Percentiles rank a stretch among this genome's conserved stretches.
phyloP scores from a whole-genome alignment of 2,888 invertebrate species.

The Drosophila prolongata region DNA sequence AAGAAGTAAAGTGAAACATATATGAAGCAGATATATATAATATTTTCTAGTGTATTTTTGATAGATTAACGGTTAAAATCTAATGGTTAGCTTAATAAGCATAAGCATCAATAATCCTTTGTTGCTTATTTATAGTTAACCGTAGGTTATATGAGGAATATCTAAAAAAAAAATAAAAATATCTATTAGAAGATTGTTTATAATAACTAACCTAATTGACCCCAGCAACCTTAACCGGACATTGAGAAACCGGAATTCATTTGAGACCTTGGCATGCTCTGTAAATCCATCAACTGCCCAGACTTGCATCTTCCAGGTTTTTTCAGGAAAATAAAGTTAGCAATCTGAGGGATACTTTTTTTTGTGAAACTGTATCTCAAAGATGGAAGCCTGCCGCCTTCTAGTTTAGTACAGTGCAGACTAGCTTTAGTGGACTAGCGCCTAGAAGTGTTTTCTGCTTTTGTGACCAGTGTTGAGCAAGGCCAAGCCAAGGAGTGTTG shows the following conservation, averaged over 20 bases:
- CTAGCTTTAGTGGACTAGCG: constrained; percentile 53
- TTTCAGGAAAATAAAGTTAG: constrained; percentile 54
- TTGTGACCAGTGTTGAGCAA: constrained; percentile 68
- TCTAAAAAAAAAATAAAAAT: no score
- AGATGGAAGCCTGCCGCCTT: constrained; percentile 33
- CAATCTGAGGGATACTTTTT: constrained; percentile 63
- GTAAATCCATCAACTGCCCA: constrained; percentile 85
- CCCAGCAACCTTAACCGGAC: not conserved
- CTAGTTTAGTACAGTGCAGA: constrained; percentile 32
- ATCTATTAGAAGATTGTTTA: no score
- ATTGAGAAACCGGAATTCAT: not conserved
- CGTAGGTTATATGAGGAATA: not conserved
- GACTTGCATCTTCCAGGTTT: constrained; percentile 84
- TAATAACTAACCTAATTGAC: no score
- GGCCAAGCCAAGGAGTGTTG: constrained; percentile 42
- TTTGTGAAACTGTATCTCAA: constrained; percentile 56
- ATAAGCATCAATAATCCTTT: no score
- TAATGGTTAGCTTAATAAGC: not conserved
- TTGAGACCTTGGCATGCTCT: constrained; percentile 58
- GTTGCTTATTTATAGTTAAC: no score
- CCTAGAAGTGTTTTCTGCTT: constrained; percentile 58
- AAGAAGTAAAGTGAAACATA: not conserved
- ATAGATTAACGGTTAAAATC: not conserved
- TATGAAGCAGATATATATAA: not conserved
- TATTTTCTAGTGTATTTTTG: not conserved